These are phyloP conservation scores for Erebia ligea DNA, from an alignment of 2,888 invertebrate species.

Conservation along the genomic window DNA sequence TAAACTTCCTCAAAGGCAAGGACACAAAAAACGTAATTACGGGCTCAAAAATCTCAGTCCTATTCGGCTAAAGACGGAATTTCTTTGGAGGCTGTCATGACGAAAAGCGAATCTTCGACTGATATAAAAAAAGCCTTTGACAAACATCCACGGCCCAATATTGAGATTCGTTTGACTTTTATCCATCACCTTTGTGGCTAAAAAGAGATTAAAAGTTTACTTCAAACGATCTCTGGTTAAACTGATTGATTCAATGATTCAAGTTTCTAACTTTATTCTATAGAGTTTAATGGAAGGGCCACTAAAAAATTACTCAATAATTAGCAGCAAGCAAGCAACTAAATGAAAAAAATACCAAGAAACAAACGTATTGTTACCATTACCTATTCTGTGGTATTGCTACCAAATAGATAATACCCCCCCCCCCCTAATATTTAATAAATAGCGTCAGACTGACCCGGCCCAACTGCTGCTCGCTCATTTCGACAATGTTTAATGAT, in stretches of 20 bases:
- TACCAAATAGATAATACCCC: too few species aligned
- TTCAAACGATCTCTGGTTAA: slow-evolving; percentile 5
- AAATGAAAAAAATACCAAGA: not conserved
- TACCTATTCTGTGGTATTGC: too few species aligned
- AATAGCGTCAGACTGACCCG: slow-evolving; percentile 5
- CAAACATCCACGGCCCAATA: slow-evolving; percentile 17
- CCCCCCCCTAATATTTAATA: too few species aligned
- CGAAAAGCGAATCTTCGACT: slow-evolving; percentile 19
- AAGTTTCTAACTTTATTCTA: not conserved
- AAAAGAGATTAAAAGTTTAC: not conserved
- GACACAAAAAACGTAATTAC: slow-evolving; percentile 15
- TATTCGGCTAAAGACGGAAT: not conserved
- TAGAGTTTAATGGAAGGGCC: too few species aligned
- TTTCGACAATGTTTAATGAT: slow-evolving; percentile 2
- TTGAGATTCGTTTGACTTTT: slow-evolving; percentile 21
- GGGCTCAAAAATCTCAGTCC: slow-evolving; percentile 10
- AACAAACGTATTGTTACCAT: not conserved
- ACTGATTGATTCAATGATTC: not conserved
- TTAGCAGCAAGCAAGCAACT: not conserved
- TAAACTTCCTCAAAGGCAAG: slow-evolving; percentile 4
- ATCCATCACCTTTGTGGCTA: slow-evolving; percentile 17
- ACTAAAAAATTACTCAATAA: too few species aligned
- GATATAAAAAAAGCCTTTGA: slow-evolving; percentile 15
- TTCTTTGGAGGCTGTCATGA: slow-evolving; percentile 1
- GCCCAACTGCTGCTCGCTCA: slow-evolving; percentile 10